These are phyloP conservation scores for Perdix hodgsoniae DNA, from an alignment of 2,797 vertebrate genomes.

Conservation along the genomic window DNA sequence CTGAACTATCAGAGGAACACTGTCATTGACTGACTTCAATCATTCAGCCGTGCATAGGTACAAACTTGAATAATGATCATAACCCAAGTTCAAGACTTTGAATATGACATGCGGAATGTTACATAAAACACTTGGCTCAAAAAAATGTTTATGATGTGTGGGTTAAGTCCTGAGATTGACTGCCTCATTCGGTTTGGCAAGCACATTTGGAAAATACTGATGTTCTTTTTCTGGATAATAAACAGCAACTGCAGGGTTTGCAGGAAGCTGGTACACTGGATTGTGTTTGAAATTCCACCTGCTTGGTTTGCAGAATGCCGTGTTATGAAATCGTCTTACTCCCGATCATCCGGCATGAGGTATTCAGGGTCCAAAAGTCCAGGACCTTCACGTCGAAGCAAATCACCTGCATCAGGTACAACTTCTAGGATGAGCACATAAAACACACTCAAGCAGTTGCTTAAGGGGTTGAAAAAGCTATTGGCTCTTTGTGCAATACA, in stretches of 20 bases:
- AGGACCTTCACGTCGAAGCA: slow-evolving; percentile 87
- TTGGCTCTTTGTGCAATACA: not conserved
- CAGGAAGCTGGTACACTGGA: not conserved
- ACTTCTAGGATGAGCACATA: not conserved
- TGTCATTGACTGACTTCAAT: not conserved
- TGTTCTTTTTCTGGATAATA: not conserved
- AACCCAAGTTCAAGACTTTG: not conserved
- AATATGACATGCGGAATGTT: not conserved
- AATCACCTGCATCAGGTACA: slow-evolving; percentile 92
- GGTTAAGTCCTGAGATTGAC: not conserved
- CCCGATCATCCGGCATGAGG: slow-evolving; percentile 83
- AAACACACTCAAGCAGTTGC: not conserved
- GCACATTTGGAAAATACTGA: not conserved
- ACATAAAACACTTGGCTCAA: not conserved
- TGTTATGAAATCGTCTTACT: slow-evolving; percentile 89
- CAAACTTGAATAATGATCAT: not conserved
- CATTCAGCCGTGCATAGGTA: not conserved
- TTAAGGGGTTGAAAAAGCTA: not conserved
- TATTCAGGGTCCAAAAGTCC: slow-evolving; percentile 88
- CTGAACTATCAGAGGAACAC: not conserved
- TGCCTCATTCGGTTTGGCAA: not conserved
- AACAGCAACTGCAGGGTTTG: not conserved
- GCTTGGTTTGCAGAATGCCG: slow-evolving; percentile 87
- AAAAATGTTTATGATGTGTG: not conserved
- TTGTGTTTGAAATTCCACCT: not conserved